These are phyloP conservation scores for Malurus alboscapulatus DNA, from an alignment of 2,113 vertebrate species.

Conservation along the genomic window DNA sequence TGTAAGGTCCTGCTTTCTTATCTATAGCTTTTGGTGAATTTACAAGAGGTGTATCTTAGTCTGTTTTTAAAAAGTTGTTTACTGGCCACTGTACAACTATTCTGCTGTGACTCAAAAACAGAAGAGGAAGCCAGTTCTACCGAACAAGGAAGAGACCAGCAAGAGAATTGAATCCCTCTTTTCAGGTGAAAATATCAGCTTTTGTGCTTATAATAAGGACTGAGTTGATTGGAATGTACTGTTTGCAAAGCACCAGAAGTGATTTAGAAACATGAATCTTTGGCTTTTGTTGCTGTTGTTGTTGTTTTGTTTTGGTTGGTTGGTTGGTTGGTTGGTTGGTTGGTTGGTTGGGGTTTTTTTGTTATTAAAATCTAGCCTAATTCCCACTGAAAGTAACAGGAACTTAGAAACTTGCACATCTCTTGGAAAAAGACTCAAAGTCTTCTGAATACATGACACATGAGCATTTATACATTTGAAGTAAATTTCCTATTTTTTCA, in stretches of 20 bases:
- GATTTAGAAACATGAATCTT: neutral
- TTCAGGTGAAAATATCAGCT: neutral
- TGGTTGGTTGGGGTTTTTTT: fast-evolving
- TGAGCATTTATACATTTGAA: neutral
- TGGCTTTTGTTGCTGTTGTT: no score
- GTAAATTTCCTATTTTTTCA: neutral
- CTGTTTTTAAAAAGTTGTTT: neutral
- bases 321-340: neutral
- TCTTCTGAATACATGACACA: neutral
- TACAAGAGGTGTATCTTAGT: neutral
- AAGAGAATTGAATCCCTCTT: neutral
- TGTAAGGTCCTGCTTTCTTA: neutral
- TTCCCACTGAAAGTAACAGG: neutral
- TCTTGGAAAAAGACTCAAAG: neutral
- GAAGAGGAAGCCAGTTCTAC: neutral
- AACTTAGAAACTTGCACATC: neutral
- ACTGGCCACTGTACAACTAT: neutral
- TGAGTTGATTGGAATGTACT: neutral
- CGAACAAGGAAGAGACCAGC: neutral
- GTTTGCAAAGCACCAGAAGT: neutral
- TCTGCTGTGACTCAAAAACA: neutral
- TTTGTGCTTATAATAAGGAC: neutral
- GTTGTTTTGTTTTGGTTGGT: neutral
- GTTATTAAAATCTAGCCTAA: neutral
- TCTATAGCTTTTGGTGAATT: neutral